These are phyloP conservation scores for Enteromius viviparus DNA, from an alignment of 2,797 vertebrate species.

Conservation along the genomic window DNA sequence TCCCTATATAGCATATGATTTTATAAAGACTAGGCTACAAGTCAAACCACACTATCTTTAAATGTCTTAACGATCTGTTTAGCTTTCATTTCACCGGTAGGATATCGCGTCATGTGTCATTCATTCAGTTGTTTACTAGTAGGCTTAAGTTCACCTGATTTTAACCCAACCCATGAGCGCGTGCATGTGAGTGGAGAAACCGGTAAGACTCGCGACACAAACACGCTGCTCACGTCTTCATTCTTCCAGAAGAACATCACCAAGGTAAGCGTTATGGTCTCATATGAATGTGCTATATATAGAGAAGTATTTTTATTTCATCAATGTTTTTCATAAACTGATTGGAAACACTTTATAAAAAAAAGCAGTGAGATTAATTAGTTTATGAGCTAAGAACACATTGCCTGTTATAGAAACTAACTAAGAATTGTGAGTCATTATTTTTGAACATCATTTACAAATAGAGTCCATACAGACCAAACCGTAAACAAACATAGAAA, in stretches of 20 bases:
- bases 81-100: background rate
- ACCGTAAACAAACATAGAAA: background rate
- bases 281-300: background rate
- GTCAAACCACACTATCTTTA: background rate
- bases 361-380: background rate
- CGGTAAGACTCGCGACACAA: background rate
- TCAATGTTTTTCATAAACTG: no score
- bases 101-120: background rate
- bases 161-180: background rate
- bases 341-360: background rate
- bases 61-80: background rate
- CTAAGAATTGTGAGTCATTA: background rate
- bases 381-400: background rate
- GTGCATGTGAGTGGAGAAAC: background rate
- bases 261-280: background rate
- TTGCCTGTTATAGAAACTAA: background rate
- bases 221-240: background rate
- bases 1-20: no score
- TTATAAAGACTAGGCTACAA: background rate
- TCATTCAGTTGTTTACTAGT: background rate
- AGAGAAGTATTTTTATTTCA: no score
- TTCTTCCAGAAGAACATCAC: background rate
- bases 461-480: background rate
- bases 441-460: background rate
- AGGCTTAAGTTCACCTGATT: conserved; percentile 21